Conservation (phyloP, 1,140 invertebrate species). For the Trinorchestia longiramus region DNA sequence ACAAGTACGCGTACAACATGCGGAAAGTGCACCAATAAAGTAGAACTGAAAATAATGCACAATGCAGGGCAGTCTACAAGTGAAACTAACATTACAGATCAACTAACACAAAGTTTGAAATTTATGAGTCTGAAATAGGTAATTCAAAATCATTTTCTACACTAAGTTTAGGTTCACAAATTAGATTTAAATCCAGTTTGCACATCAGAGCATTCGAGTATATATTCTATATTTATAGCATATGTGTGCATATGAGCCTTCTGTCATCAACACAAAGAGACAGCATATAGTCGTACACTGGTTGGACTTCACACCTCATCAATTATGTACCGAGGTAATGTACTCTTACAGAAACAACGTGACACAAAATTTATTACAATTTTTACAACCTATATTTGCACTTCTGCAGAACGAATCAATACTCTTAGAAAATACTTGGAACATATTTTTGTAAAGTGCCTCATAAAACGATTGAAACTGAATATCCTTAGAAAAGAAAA, state of each 20-base stretch:
- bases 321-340: too few species aligned
- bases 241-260: neutral
- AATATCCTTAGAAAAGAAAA: too few species aligned
- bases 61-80: neutral
- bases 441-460: too few species aligned
- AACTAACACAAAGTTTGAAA: neutral
- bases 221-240: neutral
- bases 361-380: too few species aligned
- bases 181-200: neutral
- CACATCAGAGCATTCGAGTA: neutral
- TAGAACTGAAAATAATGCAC: neutral
- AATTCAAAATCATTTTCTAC: neutral
- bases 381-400: too few species aligned
- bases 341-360: too few species aligned
- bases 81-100: neutral
- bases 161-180: neutral
- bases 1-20: neutral
- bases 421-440: too few species aligned
- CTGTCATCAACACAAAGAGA: neutral
- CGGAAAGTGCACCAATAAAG: neutral
- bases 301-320: neutral
- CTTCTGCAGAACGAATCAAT: too few species aligned
- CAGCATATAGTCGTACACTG: neutral
- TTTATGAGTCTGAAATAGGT: neutral
- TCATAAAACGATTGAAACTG: too few species aligned